Percentiles rank a stretch among this genome's conserved stretches.
These are phyloP conservation scores for Eupsilia transversa DNA, from an alignment of 2,888 invertebrate species.

Conservation along the genomic window DNA sequence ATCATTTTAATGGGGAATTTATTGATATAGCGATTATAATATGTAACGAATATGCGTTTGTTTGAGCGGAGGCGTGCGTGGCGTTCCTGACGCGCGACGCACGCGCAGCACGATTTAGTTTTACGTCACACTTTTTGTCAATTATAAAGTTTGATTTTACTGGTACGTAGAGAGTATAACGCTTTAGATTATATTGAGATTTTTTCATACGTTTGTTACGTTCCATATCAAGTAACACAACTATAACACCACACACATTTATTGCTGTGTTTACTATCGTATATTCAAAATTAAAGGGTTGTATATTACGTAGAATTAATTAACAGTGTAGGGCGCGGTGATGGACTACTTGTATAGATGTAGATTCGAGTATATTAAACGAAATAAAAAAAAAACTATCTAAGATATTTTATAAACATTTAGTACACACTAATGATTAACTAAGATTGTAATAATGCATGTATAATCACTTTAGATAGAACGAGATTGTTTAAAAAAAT, in stretches of 20 bases:
- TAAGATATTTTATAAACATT: constrained; percentile 83
- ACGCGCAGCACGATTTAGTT: constrained; percentile 70
- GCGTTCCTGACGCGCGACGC: constrained; percentile 51
- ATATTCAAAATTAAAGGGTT: constrained; percentile 79
- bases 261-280: constrained; percentile 82
- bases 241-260: constrained; percentile 71
- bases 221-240: constrained; percentile 83
- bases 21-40: constrained; percentile 69
- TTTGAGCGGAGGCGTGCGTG: constrained; percentile 32
- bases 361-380: constrained; percentile 82
- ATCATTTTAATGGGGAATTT: constrained; percentile 81
- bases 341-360: constrained; percentile 83
- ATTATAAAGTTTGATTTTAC: constrained; percentile 80
- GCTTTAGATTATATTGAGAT: constrained; percentile 80
- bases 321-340: constrained; percentile 84
- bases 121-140: constrained; percentile 84
- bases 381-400: constrained; percentile 75
- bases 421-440: constrained; percentile 84
- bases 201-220: constrained; percentile 79
- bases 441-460: constrained; percentile 81
- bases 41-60: constrained; percentile 48
- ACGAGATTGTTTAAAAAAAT: constrained; percentile 78
- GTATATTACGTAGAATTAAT: constrained; percentile 80
- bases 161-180: constrained; percentile 66
- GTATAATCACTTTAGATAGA: constrained; percentile 86